phyloP scores from a whole-genome alignment of 2,797 vertebrate genomes.

The Micrastur ruficollis region DNA sequence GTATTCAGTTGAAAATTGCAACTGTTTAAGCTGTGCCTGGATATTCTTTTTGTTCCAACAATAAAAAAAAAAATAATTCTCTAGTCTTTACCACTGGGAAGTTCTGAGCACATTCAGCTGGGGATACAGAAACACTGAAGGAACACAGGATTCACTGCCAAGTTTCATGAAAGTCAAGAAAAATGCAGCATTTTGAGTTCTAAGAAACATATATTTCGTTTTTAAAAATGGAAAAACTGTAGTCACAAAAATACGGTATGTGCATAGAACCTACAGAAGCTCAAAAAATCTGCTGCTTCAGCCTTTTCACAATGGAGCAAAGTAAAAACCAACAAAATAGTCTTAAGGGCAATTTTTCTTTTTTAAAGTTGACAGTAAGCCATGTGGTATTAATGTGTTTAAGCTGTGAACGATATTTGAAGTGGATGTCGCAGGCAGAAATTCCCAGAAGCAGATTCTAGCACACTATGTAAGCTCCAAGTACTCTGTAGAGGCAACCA shows the following conservation, averaged over 20 bases:
- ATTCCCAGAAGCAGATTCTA: constrained; percentile 23
- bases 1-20: not conserved
- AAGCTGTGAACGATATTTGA: constrained; percentile 35
- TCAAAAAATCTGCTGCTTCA: constrained; percentile 35
- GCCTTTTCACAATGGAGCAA: not conserved
- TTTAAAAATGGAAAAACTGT: not conserved
- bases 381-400: constrained; percentile 50
- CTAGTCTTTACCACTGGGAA: not conserved
- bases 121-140: not conserved
- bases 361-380: constrained; percentile 9
- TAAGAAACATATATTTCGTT: not conserved
- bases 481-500: not conserved
- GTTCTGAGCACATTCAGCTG: not conserved
- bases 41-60: not conserved
- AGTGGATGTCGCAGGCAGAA: not conserved
- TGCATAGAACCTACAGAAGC: not conserved
- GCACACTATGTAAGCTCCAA: not conserved
- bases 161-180: not conserved
- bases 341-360: not conserved
- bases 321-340: not conserved
- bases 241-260: not conserved
- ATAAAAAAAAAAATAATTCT: not conserved
- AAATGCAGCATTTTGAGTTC: not conserved
- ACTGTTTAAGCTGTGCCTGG: not conserved
- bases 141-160: not conserved